Evolutionary conservation across 2,797 vertebrate genomes (phyloP).

Genomic region (Bradypodion pumilum): DNA sequence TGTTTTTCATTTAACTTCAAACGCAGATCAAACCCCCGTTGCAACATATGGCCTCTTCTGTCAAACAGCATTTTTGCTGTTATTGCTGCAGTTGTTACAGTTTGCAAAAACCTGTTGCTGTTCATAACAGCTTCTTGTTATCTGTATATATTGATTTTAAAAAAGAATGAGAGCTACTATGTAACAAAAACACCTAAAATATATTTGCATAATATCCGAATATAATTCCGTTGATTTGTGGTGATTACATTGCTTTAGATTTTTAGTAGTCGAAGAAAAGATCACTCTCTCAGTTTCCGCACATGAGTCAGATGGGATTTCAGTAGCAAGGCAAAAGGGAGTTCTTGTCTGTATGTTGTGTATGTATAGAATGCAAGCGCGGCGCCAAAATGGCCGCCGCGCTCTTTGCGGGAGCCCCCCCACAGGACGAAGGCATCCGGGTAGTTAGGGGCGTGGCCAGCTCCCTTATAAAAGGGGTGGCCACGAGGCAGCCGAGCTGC

Average conservation of each 20-base stretch:
- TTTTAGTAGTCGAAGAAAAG: no score
- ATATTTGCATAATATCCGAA: background rate
- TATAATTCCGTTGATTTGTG: conserved; percentile 17
- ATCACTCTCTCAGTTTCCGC: no score
- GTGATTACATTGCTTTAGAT: background rate
- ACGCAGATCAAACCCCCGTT: conserved; percentile 51
- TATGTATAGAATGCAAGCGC: no score
- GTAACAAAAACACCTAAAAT: background rate
- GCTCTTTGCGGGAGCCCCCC: no score
- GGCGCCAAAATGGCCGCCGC: no score
- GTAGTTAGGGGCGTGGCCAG: no score
- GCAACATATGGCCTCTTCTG: conserved; percentile 42
- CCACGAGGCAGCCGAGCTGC: no score
- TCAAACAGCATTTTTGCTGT: conserved; percentile 38
- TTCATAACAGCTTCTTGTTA: background rate
- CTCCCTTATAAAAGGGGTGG: no score
- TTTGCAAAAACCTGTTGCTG: conserved; percentile 39
- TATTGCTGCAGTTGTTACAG: conserved; percentile 32
- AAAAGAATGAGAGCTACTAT: background rate
- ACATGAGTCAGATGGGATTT: no score
- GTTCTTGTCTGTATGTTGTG: no score
- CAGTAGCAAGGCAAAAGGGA: background rate
- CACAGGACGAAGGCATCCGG: no score
- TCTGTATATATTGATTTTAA: background rate
- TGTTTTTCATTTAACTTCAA: conserved; percentile 62